Evolutionary conservation across 2,888 invertebrate genomes (phyloP), one percentile per base, ranked within the genome.

Genomic region (Orthosia incerta): DNA sequence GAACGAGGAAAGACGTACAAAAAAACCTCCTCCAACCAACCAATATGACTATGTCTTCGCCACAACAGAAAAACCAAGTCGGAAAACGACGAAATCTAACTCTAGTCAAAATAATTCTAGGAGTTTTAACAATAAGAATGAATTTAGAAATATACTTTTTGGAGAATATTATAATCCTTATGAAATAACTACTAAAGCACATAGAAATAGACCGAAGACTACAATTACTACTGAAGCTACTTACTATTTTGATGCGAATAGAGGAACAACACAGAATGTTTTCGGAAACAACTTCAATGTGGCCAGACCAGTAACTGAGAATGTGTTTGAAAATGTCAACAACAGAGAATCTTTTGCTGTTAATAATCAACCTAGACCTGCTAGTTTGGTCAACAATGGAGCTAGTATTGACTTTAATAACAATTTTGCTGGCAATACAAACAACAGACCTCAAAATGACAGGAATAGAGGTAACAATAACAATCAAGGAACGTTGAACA

Each of bases 51-150:
- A 88, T 3, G 48, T 85, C 1, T 71, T 78, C 0, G 79, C 83
- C 3, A 89, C 91, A 1, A 91, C 91, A 1, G 50, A 74, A 2
- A 89, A 89, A 81, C 81, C 89, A 50, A 88, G 69, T 71, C 87
- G 83, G 3, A 91, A 89, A 68, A 82, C 80, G 0, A 80, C 84
- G 5, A 88, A 77, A 74, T 0, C 64, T 15, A 51, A 64, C 31
- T 80, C 86, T 87, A 87, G 84, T 86, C 87, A 84, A n/a, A 65
- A 61, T 9, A 80, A 70, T 26, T 51, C 79, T 48, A 72, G 80
- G 2, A 72, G 16, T 69, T 51, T 63, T 31, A 67, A 56, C 48
- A 79, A 26, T 69, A 86, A 80, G 63, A 80, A 85, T 60, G 53
- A 82, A 74, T 50, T 75, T 26, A 62, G 85, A 15, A 82, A 83